Evolutionary conservation across 2,888 invertebrate species (phyloP), one percentile per base, ranked within the genome.

Genomic region (Drosophila putrida): DNA sequence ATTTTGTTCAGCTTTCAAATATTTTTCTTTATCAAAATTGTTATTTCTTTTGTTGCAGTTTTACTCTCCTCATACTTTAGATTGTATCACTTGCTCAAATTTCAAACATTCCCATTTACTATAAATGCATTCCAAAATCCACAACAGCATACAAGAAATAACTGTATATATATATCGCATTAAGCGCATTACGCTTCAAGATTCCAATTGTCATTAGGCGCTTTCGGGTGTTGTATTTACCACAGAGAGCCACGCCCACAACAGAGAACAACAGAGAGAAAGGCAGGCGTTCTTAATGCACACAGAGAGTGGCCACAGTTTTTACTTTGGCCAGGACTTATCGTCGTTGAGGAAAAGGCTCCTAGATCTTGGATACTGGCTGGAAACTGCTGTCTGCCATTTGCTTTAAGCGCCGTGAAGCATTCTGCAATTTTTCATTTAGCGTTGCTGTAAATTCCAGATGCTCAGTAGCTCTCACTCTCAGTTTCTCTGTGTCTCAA

Each of bases 401-500:
- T 74, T 69, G 66, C 82, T 79, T 79, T 65, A 73, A 78, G 68
- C 68, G 75, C 58, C 66, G 69, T 79, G 51, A 64, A 70, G 76
- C 69, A 81, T 78, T 74, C 74, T 58, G 72, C 82, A 69, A 84
- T 87, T 84, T 84, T 87, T 83, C 85, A 84, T 83, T 84, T 87
- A 61, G 79, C 67, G 65, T 64, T 84, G 78, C 73, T 82, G 82
- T 73, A 85, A 88, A 83, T 83, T 83, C 88, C 83, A 87, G 82
- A 67, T 82, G 88, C 77, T 71, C 75, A 64, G 65, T 63, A 54
- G 67, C 66, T 49, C 13, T 36, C 35, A 38, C 31, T 27, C 43
- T 33, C 38, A 28, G 15, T 33, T 38, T 6, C 43, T 33, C 38
- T 33, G 15, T 33, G 33, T 6, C 35, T 8, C 6, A 8, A 15